phyloP scores from a whole-genome alignment of 2,888 invertebrate genomes.

The Metellina segmentata region DNA sequence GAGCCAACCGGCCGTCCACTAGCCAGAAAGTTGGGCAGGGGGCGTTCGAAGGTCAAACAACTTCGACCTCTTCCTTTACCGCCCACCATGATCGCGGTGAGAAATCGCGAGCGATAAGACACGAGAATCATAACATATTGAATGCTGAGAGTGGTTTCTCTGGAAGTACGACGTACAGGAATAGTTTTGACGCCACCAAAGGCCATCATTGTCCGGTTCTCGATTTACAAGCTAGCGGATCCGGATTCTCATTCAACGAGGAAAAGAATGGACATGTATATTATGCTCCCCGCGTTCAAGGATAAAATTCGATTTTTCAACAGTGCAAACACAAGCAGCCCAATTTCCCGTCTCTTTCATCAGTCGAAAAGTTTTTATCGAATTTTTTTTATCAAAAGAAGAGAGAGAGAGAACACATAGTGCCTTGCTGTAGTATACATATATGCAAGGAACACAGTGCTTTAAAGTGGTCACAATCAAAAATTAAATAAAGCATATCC shows the following conservation, averaged over 20 bases:
- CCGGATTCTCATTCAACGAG: slow-evolving; percentile 64
- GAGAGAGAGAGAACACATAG: too few species aligned
- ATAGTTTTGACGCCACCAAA: slow-evolving; percentile 47
- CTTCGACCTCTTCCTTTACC: slow-evolving; percentile 41
- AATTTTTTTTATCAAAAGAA: too few species aligned
- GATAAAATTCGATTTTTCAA: slow-evolving; percentile 7
- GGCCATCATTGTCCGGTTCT: slow-evolving; percentile 76
- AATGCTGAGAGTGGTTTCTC: slow-evolving; percentile 34
- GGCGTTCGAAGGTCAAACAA: slow-evolving; percentile 62
- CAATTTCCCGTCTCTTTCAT: too few species aligned
- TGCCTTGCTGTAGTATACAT: too few species aligned
- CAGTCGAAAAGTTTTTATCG: too few species aligned
- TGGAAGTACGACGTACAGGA: slow-evolving; percentile 59
- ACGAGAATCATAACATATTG: slow-evolving; percentile 59
- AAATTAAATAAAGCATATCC: too few species aligned
- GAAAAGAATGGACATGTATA: slow-evolving; percentile 77
- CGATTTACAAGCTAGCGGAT: slow-evolving; percentile 69
- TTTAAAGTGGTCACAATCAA: too few species aligned
- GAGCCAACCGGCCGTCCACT: slow-evolving; percentile 54
- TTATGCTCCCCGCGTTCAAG: slow-evolving; percentile 69
- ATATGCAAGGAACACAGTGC: too few species aligned
- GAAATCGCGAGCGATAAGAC: slow-evolving; percentile 30
- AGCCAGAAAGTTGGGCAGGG: slow-evolving; percentile 70
- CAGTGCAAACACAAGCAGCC: too few species aligned
- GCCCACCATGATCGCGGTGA: slow-evolving; percentile 14